A percentile compares a stretch with the other conserved stretches of the same genome.
Conservation (phyloP, 2,797 vertebrate genomes). For the Arremon brunneinucha region DNA sequence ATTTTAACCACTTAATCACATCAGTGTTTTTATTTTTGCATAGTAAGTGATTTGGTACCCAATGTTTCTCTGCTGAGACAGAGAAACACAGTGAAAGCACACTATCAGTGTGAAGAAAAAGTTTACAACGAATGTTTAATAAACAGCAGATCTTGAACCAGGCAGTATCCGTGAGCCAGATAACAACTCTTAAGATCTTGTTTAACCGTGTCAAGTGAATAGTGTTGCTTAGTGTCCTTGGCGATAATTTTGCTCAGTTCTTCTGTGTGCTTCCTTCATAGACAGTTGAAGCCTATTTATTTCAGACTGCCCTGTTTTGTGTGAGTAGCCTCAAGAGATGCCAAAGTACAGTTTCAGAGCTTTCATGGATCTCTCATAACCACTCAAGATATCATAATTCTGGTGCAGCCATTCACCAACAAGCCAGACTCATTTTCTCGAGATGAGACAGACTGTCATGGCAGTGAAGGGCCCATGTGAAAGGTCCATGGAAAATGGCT, state of each 20-base stretch:
- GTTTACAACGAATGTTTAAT: background rate
- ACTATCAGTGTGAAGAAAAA: background rate
- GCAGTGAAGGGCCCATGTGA: background rate
- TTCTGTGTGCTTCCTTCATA: background rate
- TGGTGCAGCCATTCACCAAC: background rate
- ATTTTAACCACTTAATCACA: background rate
- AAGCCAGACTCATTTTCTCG: rapidly evolving
- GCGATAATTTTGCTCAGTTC: background rate
- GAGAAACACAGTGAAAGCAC: background rate
- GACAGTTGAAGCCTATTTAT: background rate
- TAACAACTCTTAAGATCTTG: background rate
- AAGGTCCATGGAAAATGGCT: background rate
- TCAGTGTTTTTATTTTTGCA: background rate
- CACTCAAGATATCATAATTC: background rate
- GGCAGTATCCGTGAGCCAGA: background rate
- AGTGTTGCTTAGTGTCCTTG: background rate
- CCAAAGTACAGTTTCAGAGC: background rate
- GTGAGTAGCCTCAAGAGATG: background rate
- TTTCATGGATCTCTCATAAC: background rate
- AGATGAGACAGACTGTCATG: background rate
- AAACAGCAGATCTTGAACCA: background rate
- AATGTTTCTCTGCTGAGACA: background rate
- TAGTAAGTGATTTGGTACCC: background rate
- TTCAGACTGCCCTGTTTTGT: background rate
- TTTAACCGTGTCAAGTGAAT: background rate